phyloP scores from a whole-genome alignment of 2,888 invertebrate species.

The Plusia festucae region DNA sequence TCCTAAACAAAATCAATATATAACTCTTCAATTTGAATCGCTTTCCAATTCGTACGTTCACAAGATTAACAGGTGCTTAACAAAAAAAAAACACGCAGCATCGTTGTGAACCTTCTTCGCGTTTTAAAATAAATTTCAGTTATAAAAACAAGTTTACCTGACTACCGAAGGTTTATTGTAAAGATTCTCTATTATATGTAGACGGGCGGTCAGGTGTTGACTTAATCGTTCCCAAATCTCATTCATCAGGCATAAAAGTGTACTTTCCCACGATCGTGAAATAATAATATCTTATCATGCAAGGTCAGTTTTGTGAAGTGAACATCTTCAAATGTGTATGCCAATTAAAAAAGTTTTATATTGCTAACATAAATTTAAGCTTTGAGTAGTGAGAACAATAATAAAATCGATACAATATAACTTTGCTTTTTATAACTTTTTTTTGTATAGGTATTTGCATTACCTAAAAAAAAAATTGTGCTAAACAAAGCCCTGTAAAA shows the following conservation, averaged over 20 bases:
- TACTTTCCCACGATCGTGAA: constrained; percentile 78
- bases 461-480: background rate
- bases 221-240: constrained; percentile 68
- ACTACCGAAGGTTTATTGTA: constrained; percentile 65
- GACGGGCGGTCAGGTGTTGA: constrained; percentile 77
- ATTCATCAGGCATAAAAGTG: constrained; percentile 67
- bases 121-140: constrained; percentile 33
- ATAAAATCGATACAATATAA: background rate
- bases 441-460: too few relatives aligned
- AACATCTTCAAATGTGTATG: background rate
- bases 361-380: background rate
- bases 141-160: constrained; percentile 77
- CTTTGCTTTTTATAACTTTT: background rate
- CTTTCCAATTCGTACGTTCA: constrained; percentile 60
- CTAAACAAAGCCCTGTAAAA: background rate
- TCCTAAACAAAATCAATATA: constrained; percentile 42
- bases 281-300: constrained; percentile 54
- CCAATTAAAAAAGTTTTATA: background rate
- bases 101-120: constrained; percentile 35
- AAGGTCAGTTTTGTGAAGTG: constrained; percentile 56
- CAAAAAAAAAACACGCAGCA: constrained; percentile 32
- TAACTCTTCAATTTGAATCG: constrained; percentile 56
- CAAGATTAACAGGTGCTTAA: constrained; percentile 60
- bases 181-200: constrained; percentile 65
- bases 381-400: background rate